phyloP scores from a whole-genome alignment of 2,888 invertebrate species.

The Ornithoptera alexandrae region DNA sequence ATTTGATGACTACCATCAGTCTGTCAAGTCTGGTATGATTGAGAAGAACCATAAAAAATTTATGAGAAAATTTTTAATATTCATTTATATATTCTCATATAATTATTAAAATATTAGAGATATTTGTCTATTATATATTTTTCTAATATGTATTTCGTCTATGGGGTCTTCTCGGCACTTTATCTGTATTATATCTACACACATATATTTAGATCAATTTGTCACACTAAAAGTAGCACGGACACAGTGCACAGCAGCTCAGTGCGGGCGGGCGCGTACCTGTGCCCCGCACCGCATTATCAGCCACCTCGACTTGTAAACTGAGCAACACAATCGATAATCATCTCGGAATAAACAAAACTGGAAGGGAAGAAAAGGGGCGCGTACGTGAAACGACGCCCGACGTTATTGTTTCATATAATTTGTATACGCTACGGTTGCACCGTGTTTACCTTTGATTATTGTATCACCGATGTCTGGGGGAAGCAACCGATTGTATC shows the following conservation, averaged over 20 bases:
- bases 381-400: constrained; percentile 18
- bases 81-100: too few relatives aligned
- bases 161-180: too few relatives aligned
- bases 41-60: too few relatives aligned
- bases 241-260: constrained; percentile 30
- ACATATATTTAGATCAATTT: not conserved
- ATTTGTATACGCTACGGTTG: constrained; percentile 26
- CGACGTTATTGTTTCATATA: constrained; percentile 19
- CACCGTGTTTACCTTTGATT: constrained; percentile 26
- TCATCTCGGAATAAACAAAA: constrained; percentile 51
- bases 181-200: too few relatives aligned
- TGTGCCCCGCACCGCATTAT: constrained; percentile 67
- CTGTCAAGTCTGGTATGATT: too few relatives aligned
- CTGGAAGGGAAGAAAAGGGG: constrained; percentile 28
- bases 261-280: constrained; percentile 43
- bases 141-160: too few relatives aligned
- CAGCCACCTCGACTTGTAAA: constrained; percentile 73
- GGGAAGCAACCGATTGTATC: not conserved
- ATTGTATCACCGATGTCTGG: constrained; percentile 2
- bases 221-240: constrained; percentile 1
- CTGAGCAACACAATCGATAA: constrained; percentile 76
- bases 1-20: too few relatives aligned
- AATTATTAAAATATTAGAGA: too few relatives aligned
- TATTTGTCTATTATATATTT: too few relatives aligned
- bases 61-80: too few relatives aligned